Evolutionary conservation across 2,888 invertebrate genomes (phyloP).

Genomic region (Xylocampa areola): DNA sequence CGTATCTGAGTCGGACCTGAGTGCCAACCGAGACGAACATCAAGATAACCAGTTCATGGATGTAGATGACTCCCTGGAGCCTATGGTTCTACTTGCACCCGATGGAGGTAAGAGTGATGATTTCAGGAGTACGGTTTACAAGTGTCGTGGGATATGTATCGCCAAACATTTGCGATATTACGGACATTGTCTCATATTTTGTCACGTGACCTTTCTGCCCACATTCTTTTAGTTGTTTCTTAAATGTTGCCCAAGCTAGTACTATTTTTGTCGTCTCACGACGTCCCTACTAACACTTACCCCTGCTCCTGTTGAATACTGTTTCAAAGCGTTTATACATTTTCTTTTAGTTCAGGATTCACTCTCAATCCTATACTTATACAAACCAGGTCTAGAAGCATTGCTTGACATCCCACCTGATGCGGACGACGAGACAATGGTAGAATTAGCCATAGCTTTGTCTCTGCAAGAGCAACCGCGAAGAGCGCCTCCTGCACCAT

Average conservation of each 20-base stretch:
- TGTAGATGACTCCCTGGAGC: conserved; percentile 90
- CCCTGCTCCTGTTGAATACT: no score
- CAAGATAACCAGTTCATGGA: conserved; percentile 89
- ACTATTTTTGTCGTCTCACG: no score
- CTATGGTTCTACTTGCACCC: conserved; percentile 90
- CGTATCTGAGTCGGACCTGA: conserved; percentile 76
- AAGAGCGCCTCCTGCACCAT: conserved; percentile 79
- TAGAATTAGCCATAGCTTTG: conserved; percentile 98
- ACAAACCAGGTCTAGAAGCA: conserved; percentile 94
- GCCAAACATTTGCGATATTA: no score
- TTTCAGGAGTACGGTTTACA: no score
- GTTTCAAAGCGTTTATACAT: no score
- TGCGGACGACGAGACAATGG: conserved; percentile 99
- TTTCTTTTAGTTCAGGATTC: background rate
- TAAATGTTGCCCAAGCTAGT: no score
- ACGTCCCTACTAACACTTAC: no score
- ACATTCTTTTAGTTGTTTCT: no score
- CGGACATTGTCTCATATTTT: no score
- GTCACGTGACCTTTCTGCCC: no score
- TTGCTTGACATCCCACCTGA: conserved; percentile 97
- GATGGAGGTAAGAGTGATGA: conserved; percentile 84
- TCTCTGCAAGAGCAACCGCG: conserved; percentile 96
- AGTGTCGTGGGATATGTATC: no score
- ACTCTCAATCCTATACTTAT: background rate
- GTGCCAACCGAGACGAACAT: conserved; percentile 80